Evolutionary conservation across 2,888 invertebrate species (phyloP).

Genomic region (Theristus sp.): DNA sequence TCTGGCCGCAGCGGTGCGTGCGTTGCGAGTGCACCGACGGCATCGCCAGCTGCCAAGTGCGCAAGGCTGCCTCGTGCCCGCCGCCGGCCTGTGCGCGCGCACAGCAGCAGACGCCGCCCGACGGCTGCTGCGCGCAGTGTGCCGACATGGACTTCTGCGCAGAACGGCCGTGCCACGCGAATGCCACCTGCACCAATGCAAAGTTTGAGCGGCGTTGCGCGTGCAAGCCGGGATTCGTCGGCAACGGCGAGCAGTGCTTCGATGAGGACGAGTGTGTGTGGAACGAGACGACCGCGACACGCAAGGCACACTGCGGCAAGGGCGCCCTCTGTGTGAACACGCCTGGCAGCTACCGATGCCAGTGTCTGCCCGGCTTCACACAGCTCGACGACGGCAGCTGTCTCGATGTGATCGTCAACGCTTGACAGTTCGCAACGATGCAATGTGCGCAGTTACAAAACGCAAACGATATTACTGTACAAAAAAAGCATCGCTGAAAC

Average conservation of each 20-base stretch:
- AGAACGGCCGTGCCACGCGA: conserved; percentile 12
- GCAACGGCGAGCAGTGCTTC: conserved; percentile 23
- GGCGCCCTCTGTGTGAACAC: conserved; percentile 22
- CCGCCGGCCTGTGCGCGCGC: too few relatives aligned
- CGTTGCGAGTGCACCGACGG: conserved; percentile 4
- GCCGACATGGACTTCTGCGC: conserved; percentile 14
- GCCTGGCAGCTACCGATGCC: conserved; percentile 23
- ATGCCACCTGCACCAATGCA: conserved; percentile 16
- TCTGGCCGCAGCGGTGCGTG: background rate
- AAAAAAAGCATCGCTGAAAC: too few relatives aligned
- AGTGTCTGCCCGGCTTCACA: conserved; percentile 23
- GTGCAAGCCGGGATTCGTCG: conserved; percentile 23
- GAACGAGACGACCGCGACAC: conserved; percentile 11
- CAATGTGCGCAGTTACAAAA: too few relatives aligned
- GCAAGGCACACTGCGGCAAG: conserved; percentile 16
- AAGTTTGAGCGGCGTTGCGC: conserved; percentile 11
- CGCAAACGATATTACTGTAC: too few relatives aligned
- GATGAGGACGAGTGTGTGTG: conserved; percentile 26
- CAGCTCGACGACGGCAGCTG: conserved; percentile 18
- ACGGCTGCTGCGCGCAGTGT: conserved; percentile 19
- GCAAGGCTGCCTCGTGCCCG: too few relatives aligned
- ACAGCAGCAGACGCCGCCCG: conserved; percentile 13
- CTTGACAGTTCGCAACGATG: too few relatives aligned
- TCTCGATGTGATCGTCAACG: conserved; percentile 15
- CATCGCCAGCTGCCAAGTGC: background rate